A percentile compares a stretch with the other conserved stretches of the same genome.
Evolutionary conservation across 2,797 vertebrate genomes (phyloP).

Genomic region (Esox lucius): DNA sequence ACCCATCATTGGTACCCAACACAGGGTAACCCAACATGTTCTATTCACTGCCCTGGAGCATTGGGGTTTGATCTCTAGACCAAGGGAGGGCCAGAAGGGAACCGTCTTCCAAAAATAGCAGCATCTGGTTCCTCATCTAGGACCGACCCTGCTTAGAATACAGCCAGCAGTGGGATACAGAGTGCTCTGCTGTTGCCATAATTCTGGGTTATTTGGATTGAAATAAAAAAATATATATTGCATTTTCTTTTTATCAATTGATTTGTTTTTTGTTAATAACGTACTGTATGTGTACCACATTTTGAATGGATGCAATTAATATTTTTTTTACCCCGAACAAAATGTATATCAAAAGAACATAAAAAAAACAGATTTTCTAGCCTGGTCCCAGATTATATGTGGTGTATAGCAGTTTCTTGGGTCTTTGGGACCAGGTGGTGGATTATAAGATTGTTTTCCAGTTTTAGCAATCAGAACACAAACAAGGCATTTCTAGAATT

Average conservation of each 20-base stretch:
- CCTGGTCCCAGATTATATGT: not conserved
- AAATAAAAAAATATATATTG: constrained; percentile 16
- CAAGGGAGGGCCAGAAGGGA: no score
- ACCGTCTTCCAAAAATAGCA: no score
- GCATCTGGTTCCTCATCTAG: not conserved
- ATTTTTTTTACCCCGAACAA: constrained; percentile 29
- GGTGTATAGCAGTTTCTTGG: not conserved
- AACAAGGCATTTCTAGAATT: constrained; percentile 44
- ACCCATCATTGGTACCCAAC: no score
- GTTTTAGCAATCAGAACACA: constrained; percentile 56
- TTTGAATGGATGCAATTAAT: constrained; percentile 34
- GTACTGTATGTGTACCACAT: constrained; percentile 44
- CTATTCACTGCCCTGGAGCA: no score
- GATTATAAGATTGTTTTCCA: constrained; percentile 56
- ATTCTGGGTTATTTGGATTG: constrained; percentile 7
- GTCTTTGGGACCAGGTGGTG: not conserved
- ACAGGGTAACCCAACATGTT: no score
- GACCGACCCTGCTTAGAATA: constrained; percentile 31
- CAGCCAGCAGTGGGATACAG: no score
- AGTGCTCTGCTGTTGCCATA: no score
- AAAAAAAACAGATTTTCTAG: not conserved
- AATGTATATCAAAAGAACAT: constrained; percentile 12
- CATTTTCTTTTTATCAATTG: constrained; percentile 56
- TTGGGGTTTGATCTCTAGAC: no score
- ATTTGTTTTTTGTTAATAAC: constrained; percentile 71